Percentiles rank a stretch among this genome's conserved stretches.
phyloP scores from a whole-genome alignment of 2,888 invertebrate genomes.

The Tenthredo livida region DNA sequence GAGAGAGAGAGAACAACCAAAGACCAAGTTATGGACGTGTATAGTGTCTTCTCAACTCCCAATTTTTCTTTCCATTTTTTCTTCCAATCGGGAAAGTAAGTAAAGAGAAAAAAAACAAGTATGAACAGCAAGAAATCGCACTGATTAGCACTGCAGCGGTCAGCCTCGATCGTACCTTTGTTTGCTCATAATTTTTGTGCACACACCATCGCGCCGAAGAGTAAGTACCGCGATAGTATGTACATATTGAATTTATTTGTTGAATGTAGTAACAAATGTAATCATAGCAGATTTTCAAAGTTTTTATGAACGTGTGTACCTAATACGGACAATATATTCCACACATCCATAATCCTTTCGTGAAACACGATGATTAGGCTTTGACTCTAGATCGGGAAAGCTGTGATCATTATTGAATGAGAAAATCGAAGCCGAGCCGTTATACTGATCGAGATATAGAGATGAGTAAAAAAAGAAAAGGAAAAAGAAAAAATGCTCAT shows the following conservation, averaged over 20 bases:
- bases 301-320: no score
- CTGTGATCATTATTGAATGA: neutral
- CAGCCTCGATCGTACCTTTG: neutral
- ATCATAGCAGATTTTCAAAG: no score
- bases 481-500: neutral
- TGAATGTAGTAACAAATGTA: no score
- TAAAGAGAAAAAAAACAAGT: neutral
- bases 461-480: neutral
- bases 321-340: no score
- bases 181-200: neutral
- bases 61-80: neutral
- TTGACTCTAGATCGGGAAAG: neutral
- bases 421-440: neutral
- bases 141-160: neutral
- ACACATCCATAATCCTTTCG: neutral
- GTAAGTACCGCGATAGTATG: neutral
- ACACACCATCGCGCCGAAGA: neutral
- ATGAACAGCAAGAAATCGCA: neutral
- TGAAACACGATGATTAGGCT: neutral
- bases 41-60: neutral
- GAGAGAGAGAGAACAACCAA: neutral
- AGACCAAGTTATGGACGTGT: neutral
- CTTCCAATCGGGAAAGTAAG: neutral
- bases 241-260: neutral
- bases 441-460: neutral